Conservation (phyloP, 2,113 vertebrate species). For the Rhinoderma darwinii region DNA sequence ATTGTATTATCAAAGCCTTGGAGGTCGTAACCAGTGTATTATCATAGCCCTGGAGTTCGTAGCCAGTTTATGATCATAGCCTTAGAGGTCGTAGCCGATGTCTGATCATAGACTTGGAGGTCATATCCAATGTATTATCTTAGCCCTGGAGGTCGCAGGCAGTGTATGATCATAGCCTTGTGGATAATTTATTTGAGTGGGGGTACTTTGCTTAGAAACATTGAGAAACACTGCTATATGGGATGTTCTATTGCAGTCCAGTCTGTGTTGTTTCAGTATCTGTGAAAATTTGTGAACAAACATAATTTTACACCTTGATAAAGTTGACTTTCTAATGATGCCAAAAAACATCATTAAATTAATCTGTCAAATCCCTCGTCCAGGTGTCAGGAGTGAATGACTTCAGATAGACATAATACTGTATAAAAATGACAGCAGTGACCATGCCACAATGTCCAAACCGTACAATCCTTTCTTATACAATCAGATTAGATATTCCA, state of each 20-base stretch:
- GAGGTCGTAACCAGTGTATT: too few relatives aligned
- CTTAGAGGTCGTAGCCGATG: too few relatives aligned
- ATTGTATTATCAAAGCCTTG: too few relatives aligned
- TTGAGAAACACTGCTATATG: too few relatives aligned
- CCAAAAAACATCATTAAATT: constrained; percentile 25
- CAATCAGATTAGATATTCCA: constrained; percentile 38
- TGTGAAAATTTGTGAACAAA: background rate
- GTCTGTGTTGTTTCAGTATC: background rate
- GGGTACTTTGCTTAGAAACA: too few relatives aligned
- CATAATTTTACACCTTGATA: constrained; percentile 7
- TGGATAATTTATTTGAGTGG: too few relatives aligned
- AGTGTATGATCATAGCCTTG: too few relatives aligned
- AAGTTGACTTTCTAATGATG: background rate
- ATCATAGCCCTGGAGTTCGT: too few relatives aligned
- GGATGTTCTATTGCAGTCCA: background rate
- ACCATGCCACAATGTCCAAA: background rate
- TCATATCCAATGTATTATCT: too few relatives aligned
- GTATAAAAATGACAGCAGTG: background rate
- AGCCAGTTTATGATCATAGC: too few relatives aligned
- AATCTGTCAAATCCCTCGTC: constrained; percentile 25
- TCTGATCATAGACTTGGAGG: too few relatives aligned
- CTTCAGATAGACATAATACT: background rate
- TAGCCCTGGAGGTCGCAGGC: too few relatives aligned
- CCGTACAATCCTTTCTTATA: constrained; percentile 24
- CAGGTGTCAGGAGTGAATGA: constrained; percentile 2